Conservation (phyloP, 2,888 invertebrate genomes). For the Acronicta psi region DNA sequence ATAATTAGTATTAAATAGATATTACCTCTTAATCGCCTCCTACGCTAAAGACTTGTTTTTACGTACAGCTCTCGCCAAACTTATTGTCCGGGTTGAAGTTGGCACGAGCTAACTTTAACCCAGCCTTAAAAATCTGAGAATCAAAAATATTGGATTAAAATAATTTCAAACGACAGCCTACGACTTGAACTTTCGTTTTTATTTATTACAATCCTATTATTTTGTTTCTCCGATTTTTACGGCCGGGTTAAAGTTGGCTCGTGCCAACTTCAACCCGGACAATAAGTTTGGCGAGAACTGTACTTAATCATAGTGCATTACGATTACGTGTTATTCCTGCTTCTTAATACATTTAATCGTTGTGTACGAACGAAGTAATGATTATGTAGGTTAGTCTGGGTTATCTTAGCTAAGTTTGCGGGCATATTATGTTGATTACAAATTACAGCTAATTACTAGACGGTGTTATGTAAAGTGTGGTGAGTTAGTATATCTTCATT, state of each 20-base stretch:
- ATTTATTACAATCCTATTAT: too few relatives aligned
- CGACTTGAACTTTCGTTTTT: too few relatives aligned
- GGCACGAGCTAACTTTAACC: too few relatives aligned
- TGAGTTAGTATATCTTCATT: slow-evolving; percentile 28
- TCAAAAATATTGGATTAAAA: too few relatives aligned
- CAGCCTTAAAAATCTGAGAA: too few relatives aligned
- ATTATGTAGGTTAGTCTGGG: slow-evolving; percentile 45
- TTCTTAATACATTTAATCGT: slow-evolving; percentile 23
- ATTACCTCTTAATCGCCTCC: slow-evolving; percentile 25
- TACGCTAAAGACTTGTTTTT: slow-evolving; percentile 6
- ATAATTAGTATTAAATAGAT: slow-evolving; percentile 13
- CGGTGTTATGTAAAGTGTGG: slow-evolving; percentile 37
- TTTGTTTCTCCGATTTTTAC: too few relatives aligned
- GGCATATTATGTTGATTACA: slow-evolving; percentile 38
- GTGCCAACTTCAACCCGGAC: too few relatives aligned
- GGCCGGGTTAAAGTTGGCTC: too few relatives aligned
- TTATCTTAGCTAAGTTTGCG: slow-evolving; percentile 42
- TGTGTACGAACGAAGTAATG: slow-evolving; percentile 18
- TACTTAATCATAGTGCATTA: slow-evolving; percentile 5
- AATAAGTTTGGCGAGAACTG: too few relatives aligned
- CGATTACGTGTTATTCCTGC: slow-evolving; percentile 29
- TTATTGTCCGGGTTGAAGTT: too few relatives aligned
- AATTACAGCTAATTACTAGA: slow-evolving; percentile 31
- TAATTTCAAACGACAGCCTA: too few relatives aligned
- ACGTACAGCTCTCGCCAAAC: too few relatives aligned